Percentiles rank a stretch among this genome's conserved stretches.
Evolutionary conservation across 2,113 vertebrate species (phyloP).

Genomic region (Bolborhynchus lineola): DNA sequence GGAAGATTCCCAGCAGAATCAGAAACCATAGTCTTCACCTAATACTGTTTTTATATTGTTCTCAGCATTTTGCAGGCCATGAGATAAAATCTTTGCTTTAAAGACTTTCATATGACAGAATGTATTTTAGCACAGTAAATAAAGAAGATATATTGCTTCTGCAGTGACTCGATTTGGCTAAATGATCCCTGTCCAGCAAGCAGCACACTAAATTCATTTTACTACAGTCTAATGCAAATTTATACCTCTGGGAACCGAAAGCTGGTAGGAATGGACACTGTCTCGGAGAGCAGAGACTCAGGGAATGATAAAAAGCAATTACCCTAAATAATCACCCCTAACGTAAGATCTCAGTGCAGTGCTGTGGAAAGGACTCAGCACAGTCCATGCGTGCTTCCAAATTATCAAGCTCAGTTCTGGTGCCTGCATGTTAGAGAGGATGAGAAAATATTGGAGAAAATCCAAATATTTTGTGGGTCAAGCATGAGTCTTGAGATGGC

Average conservation of each 20-base stretch:
- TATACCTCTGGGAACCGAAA: background rate
- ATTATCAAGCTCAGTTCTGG: background rate
- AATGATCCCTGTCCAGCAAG: constrained; percentile 16
- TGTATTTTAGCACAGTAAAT: background rate
- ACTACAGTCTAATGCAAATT: background rate
- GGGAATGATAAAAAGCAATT: background rate
- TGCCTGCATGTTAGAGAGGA: background rate
- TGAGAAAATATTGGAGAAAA: constrained; percentile 3
- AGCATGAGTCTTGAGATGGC: background rate
- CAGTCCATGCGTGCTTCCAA: background rate
- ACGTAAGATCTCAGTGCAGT: background rate
- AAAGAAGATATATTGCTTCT: constrained; percentile 23
- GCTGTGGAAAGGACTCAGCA: background rate
- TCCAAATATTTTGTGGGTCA: background rate
- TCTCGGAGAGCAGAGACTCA: background rate
- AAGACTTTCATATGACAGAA: background rate
- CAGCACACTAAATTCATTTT: constrained; percentile 12
- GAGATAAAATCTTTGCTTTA: background rate
- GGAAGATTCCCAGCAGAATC: background rate
- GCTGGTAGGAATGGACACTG: background rate
- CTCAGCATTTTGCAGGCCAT: background rate
- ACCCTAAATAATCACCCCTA: background rate
- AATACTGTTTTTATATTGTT: background rate
- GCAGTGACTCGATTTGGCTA: constrained; percentile 14
- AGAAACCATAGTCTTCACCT: background rate